Conservation (phyloP, 2,888 invertebrate species). For the Teinopalpus imperialis region DNA sequence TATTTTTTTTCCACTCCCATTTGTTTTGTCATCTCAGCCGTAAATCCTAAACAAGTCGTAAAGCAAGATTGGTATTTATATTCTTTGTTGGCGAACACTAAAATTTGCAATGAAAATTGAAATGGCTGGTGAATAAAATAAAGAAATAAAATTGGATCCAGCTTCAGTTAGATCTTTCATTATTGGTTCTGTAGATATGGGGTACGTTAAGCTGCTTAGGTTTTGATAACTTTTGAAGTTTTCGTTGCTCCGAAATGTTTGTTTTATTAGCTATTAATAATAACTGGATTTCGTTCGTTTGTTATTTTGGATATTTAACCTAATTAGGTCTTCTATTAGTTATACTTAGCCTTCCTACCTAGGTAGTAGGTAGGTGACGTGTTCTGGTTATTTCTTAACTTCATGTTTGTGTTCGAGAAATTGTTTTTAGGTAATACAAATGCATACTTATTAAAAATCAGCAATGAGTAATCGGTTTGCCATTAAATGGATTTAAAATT, state of each 20-base stretch:
- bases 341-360: no score
- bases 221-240: not conserved
- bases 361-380: no score
- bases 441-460: no score
- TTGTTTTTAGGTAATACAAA: no score
- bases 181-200: not conserved
- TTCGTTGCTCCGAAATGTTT: not conserved
- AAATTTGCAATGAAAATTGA: slow-evolving; percentile 4
- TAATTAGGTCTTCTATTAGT: no score
- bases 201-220: not conserved
- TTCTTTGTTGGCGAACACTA: not conserved
- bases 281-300: no score
- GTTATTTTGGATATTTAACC: no score
- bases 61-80: slow-evolving; percentile 20
- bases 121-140: slow-evolving; percentile 5
- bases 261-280: not conserved
- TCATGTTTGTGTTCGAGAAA: no score
- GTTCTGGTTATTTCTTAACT: no score
- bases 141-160: slow-evolving; percentile 1
- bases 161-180: not conserved
- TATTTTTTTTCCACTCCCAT: slow-evolving; percentile 9
- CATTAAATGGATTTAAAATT: no score
- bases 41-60: slow-evolving; percentile 20
- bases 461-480: no score
- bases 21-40: slow-evolving; percentile 8